Evolutionary conservation across 2,113 vertebrate species (phyloP), one percentile per base, ranked within the genome.

Genomic region (Nycticryphes semicollaris): DNA sequence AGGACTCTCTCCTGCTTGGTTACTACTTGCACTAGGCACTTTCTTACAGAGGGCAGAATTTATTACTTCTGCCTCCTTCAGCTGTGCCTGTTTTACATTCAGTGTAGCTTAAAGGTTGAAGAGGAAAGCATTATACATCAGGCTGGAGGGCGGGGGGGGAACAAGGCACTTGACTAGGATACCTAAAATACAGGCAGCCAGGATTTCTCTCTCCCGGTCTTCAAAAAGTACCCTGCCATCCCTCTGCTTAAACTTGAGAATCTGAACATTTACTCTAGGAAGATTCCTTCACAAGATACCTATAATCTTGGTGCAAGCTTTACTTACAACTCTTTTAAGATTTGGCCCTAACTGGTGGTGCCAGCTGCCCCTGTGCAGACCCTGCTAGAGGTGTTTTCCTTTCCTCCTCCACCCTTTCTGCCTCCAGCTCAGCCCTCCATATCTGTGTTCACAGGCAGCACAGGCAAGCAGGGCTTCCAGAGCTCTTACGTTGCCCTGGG

Each of bases 401-500:
- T 37, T 87, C 53, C 33, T 62, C 4, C 43, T 63, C 53, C 50
- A 45, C 9, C 53, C 27, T 21, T 31, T 19, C 31, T 90, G 20
- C 37, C 59, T 62, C 53, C 64, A 39, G 33, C 27, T 76, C 63
- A 63, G 60, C 39, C 43, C 47, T 54, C 47, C 31, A 18, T 6
- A 56, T 35, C 84, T 39, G 33, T 0, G 0, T 11, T 60, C 79
- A 15, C 0, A 0, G 51, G 66, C 59, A 88, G 24, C 39, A 37
- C 2, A 4, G 37, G 57, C 50, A 69, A 57, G 41, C 54, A 54
- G 74, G 31, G 50, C 12, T 70, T 87, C 31, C 64, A 63, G 60
- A 82, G 43, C 50, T 54, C 30, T 83, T 48, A 18, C 0, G 0
- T 16, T 80, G 63, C 41, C 45, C 30, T 17, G 47, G 41, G 66